Base-by-base conservation (phyloP, 2,888 invertebrate genomes). In the Drosophila kanekoi region DNA sequence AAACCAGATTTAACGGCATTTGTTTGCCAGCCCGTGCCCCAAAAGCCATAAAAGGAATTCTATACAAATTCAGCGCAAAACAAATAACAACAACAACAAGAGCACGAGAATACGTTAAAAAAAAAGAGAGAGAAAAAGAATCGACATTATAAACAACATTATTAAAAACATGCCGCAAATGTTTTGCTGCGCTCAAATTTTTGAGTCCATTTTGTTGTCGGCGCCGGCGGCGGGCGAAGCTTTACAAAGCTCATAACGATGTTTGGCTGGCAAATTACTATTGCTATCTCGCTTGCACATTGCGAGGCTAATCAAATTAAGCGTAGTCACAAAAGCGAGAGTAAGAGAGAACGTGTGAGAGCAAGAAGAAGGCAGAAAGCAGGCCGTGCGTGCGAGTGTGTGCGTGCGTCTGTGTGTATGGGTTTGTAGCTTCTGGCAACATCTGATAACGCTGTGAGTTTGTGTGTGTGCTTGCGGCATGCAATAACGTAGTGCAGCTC, bases 161-260 rank as follows among this genome's bases (percentile, higher is more conserved):
- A 89, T 89, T 89, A 89, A 87, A 90, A 90, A 88, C 89, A 90
- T 88, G 83, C 90, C 91, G 77, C 90, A 90, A 90, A 89, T 87
- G 83, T 83, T 90, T 73, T 80, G 77, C 78, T 87, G 56, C 74
- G 77, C 74, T 79, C 79, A 77, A 73, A 90, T 87, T 79, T 88
- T 84, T 79, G 87, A 90, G 91, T 91, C 90, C 82, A 90, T 91
- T 90, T 91, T 91, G 87, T 77, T 83, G 78, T 71, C 72, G 57
- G 54, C 71, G 43, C 43, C 35, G 56, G 28, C 47, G 33, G 48
- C 18, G 35, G 37, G 10, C 49, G 20, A 20, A 20, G 62, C 32
- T 28, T 18, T 47, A 23, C 37, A 56, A 84, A 81, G 52, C 76
- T 77, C 75, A 86, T 82, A 71, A 79, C 89, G 71, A 70, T 69